phyloP scores from a whole-genome alignment of 2,888 invertebrate species.

The Epiblema foenella region DNA sequence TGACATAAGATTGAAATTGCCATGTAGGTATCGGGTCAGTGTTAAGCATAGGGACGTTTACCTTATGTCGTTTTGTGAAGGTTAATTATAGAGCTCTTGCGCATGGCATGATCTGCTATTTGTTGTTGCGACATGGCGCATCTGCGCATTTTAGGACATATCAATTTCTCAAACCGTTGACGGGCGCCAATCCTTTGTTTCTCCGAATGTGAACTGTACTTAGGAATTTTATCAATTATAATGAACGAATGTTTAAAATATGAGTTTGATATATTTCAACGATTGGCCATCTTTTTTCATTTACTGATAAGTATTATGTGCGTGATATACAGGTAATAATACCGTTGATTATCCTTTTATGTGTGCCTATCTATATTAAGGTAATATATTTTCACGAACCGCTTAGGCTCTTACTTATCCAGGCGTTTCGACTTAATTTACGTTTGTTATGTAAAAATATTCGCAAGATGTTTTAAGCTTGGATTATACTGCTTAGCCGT shows the following conservation, averaged over 20 bases:
- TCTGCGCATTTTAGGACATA: constrained; percentile 19
- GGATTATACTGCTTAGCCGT: not conserved
- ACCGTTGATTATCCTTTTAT: too few relatives aligned
- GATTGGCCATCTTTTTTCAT: too few relatives aligned
- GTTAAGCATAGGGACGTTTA: too few relatives aligned
- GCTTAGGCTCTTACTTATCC: not conserved
- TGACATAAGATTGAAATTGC: too few relatives aligned
- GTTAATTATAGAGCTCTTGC: constrained; percentile 17
- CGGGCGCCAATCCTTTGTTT: not conserved
- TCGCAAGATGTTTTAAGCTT: not conserved
- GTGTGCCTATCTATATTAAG: not conserved
- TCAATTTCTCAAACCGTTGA: constrained; percentile 7
- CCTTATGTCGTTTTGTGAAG: constrained; percentile 14
- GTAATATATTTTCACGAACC: not conserved
- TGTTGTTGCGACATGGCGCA: constrained; percentile 10
- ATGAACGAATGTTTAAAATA: too few relatives aligned
- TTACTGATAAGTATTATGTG: too few relatives aligned
- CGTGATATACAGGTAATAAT: too few relatives aligned
- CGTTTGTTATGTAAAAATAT: not conserved
- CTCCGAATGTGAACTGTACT: not conserved
- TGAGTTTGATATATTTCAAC: too few relatives aligned
- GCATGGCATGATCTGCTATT: constrained; percentile 2
- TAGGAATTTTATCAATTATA: too few relatives aligned
- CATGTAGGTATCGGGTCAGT: too few relatives aligned
- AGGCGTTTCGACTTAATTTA: not conserved